phyloP scores from a whole-genome alignment of 2,888 invertebrate genomes.

The Linyphia triangularis region DNA sequence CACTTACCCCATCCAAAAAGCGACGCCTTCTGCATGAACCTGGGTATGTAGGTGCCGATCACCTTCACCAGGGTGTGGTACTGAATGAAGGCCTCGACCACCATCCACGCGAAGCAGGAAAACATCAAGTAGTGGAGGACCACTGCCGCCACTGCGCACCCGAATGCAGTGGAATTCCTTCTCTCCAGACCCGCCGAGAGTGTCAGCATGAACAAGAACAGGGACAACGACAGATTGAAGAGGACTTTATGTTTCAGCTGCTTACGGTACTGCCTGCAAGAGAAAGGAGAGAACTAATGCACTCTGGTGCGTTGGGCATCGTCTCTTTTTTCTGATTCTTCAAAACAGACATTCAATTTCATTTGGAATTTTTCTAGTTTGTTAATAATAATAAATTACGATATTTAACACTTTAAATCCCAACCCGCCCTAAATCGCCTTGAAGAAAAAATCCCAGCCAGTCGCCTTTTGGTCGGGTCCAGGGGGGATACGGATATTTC shows the following conservation, averaged over 20 bases:
- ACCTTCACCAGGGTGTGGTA: slow-evolving; percentile 86
- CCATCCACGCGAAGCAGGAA: slow-evolving; percentile 87
- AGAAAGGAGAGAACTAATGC: too few species aligned
- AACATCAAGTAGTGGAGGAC: slow-evolving; percentile 85
- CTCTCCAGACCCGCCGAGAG: slow-evolving; percentile 80
- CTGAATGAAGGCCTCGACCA: slow-evolving; percentile 85
- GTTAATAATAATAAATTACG: too few species aligned
- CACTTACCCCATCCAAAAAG: slow-evolving; percentile 84
- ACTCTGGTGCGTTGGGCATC: too few species aligned
- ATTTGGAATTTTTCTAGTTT: too few species aligned
- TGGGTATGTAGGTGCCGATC: slow-evolving; percentile 82
- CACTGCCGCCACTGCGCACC: slow-evolving; percentile 84
- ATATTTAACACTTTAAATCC: too few species aligned
- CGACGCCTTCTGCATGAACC: slow-evolving; percentile 85
- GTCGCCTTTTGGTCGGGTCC: too few species aligned
- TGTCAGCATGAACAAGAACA: slow-evolving; percentile 83
- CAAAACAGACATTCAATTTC: too few species aligned
- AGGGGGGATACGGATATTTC: too few species aligned
- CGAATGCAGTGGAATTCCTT: slow-evolving; percentile 79
- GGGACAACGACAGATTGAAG: slow-evolving; percentile 84
- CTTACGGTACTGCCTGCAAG: slow-evolving; percentile 82
- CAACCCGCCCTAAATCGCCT: too few species aligned
- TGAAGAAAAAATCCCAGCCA: too few species aligned
- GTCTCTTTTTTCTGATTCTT: too few species aligned
- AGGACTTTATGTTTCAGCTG: slow-evolving; percentile 85